phyloP scores from a whole-genome alignment of 1,140 invertebrate species.

The Drosophila pruinosa region DNA sequence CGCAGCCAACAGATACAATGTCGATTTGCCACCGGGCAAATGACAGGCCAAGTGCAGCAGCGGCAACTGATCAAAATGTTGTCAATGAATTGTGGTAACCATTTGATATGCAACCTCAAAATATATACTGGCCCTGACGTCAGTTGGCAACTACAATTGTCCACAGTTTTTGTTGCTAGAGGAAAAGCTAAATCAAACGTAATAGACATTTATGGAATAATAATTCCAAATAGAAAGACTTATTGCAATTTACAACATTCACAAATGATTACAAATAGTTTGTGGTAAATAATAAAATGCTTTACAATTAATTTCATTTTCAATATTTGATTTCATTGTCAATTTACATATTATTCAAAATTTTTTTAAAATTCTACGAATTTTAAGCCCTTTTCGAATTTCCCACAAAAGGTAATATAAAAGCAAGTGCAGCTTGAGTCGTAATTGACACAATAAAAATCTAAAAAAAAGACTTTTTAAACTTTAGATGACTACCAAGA shows the following conservation, averaged over 20 bases:
- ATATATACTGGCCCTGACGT: neutral
- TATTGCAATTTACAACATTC: too few species aligned
- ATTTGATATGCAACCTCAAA: neutral
- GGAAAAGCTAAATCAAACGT: too few species aligned
- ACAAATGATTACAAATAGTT: too few species aligned
- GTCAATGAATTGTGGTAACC: slow-evolving; percentile 19
- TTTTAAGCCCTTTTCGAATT: too few species aligned
- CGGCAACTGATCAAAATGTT: neutral
- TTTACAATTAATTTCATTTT: too few species aligned
- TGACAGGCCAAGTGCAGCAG: neutral
- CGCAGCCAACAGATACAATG: slow-evolving; percentile 5
- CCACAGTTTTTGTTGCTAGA: neutral
- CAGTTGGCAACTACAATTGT: neutral
- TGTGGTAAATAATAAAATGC: too few species aligned
- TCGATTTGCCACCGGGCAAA: too few species aligned
- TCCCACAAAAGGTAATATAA: slow-evolving; percentile 16
- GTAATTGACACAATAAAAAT: neutral
- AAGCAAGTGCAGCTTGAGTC: too few species aligned
- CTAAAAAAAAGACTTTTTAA: neutral
- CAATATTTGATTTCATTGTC: slow-evolving; percentile 16
- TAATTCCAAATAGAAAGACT: too few species aligned
- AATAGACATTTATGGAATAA: neutral
- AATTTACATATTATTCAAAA: slow-evolving; percentile 45
- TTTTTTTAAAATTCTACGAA: too few species aligned
- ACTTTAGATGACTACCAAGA: slow-evolving; percentile 35